Percentiles rank a stretch among this genome's conserved stretches.
These are phyloP conservation scores for Salminus brasiliensis DNA, from an alignment of 2,113 vertebrate genomes.

Conservation along the genomic window DNA sequence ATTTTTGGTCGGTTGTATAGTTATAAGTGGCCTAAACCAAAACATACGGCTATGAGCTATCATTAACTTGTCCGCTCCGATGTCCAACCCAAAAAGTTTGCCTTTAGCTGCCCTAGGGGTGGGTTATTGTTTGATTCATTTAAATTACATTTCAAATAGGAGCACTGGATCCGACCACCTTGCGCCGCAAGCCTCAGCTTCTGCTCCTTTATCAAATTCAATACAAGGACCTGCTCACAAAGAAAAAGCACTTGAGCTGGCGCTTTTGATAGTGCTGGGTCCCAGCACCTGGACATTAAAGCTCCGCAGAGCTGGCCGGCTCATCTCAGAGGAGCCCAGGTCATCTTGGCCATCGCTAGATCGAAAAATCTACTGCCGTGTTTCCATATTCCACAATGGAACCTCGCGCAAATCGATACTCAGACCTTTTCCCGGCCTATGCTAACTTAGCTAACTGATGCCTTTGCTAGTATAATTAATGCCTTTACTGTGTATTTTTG, in stretches of 20 bases:
- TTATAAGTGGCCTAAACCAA: too few relatives aligned
- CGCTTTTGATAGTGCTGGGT: constrained; percentile 8
- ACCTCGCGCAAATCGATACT: constrained; percentile 66
- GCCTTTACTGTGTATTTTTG: too few relatives aligned
- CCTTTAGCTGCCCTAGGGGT: too few relatives aligned
- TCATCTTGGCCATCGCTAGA: constrained; percentile 49
- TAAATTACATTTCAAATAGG: too few relatives aligned
- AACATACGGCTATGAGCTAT: too few relatives aligned
- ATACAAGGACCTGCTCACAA: constrained; percentile 5
- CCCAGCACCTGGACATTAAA: constrained; percentile 10
- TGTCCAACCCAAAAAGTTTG: too few relatives aligned
- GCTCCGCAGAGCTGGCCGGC: constrained; percentile 22
- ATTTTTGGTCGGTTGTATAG: too few relatives aligned
- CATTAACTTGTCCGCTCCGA: too few relatives aligned
- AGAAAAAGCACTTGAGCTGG: background rate
- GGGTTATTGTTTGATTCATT: too few relatives aligned
- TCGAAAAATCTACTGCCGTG: constrained; percentile 59
- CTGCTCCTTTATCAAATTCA: constrained; percentile 22
- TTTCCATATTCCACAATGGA: constrained; percentile 66
- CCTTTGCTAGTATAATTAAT: too few relatives aligned
- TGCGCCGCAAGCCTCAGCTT: background rate
- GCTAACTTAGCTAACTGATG: too few relatives aligned
- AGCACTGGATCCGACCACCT: background rate
- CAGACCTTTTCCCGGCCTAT: constrained; percentile 66
- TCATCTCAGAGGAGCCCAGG: constrained; percentile 39